Evolutionary conservation across 2,113 vertebrate genomes (phyloP), one percentile per base, ranked within the genome.

Genomic region (Apodemus speciosus): DNA sequence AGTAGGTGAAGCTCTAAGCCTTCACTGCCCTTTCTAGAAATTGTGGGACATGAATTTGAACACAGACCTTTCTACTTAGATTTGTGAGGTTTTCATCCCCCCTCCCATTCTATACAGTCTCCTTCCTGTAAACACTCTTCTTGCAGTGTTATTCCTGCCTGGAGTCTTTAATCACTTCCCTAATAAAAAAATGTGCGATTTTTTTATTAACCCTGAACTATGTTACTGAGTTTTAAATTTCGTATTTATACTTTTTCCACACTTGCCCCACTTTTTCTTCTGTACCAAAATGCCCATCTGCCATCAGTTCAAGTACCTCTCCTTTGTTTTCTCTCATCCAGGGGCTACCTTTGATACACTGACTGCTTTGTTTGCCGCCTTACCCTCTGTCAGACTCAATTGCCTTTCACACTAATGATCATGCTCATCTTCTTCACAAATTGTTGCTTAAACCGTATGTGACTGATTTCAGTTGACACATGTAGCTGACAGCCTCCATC

Each of bases 11-110:
- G 25, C 20, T 9, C 2, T 66, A 43, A 30, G 46, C 62, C 87
- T 0, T n/a, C 35, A 32, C n/a, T 91, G 56, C 2, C 51, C 81
- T 25, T 76, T 32, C 49, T 73, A 3, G 60, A 79, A 93, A 20
- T 53, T 58, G 1, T 56, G 53, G 27, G 35, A 16, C 40, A 23
- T 51, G 46, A 69, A 85, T 87, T 75, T 66, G 79, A 75, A 75
- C 15, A 40, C 4, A 23, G 75, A 5, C 58, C 87, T 91, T 94
- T 93, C 69, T 89, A 21, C 38, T 73, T 25, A 62, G 32, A 32
- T 62, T 51, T 92, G 60, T 72, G 43, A 84, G 58, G 38, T 86
- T 73, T 69, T 66, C 3, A 15, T 60, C 72, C 83, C 93, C 93
- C 20, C 6, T 21, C 79, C 80, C 40, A 32, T 81, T 35, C 35